phyloP scores from a whole-genome alignment of 2,113 vertebrate species.

The Bos taurus region DNA sequence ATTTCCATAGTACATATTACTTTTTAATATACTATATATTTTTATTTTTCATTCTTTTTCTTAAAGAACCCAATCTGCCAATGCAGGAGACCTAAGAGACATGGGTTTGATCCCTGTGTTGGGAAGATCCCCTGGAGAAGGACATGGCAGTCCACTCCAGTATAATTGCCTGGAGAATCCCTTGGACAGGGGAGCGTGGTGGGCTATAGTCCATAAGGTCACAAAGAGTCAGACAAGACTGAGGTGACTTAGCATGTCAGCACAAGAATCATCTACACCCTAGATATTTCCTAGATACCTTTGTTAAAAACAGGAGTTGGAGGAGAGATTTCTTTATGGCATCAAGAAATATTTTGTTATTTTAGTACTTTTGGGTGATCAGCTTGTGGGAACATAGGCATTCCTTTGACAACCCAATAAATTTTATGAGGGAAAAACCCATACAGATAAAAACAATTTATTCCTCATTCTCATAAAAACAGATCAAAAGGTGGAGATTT shows the following conservation, averaged over 20 bases:
- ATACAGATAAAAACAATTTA: not conserved
- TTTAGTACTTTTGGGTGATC: slow-evolving; percentile 58
- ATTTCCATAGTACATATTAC: not conserved
- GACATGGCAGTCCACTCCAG: not conserved
- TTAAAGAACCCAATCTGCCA: not conserved
- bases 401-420: not conserved
- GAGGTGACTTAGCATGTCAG: not conserved
- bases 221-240: not conserved
- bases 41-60: not conserved
- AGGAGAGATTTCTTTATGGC: slow-evolving; percentile 1
- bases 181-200: not conserved
- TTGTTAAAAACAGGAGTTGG: not conserved
- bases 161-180: not conserved
- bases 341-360: slow-evolving; percentile 41
- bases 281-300: slow-evolving; percentile 35
- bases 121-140: not conserved
- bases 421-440: not conserved
- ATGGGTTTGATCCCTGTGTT: not conserved
- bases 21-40: not conserved
- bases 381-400: not conserved
- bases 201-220: not conserved
- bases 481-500: not conserved
- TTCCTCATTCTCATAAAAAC: not conserved
- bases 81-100: not conserved
- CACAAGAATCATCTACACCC: not conserved